Evolutionary conservation across 2,888 invertebrate species (phyloP), one percentile per base, ranked within the genome.

Genomic region (Pandemis cinnamomeana): DNA sequence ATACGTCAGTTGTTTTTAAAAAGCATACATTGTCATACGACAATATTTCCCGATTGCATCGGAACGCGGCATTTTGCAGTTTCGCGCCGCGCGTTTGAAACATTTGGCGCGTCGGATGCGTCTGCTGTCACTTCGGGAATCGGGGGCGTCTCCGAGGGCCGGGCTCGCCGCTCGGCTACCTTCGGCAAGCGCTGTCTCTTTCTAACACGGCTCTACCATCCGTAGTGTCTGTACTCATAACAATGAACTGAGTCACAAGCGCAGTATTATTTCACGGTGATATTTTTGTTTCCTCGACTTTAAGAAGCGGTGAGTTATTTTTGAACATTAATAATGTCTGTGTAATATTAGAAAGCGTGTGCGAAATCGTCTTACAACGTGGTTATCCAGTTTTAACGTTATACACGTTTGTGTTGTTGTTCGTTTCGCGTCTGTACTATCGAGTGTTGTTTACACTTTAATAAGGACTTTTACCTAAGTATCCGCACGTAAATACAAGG

Each of bases 211-310:
- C 73, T 61, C 73, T 51, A 53, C 74, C 48, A 60, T 67, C 73
- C 66, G 64, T 70, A 70, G 69, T 60, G 44, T 67, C 71, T 62
- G 73, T 73, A 73, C 60, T 55, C 36, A 55, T 48, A 79, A 84
- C 84, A 84, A 87, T 87, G 91, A 90, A 82, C 88, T 90, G 93
- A 91, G 93, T 90, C 87, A 92, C 91, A 92, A 84, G 58, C 64
- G 48, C 67, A 11, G 44, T 66, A 60, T 55, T 46, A 60, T 74
- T 76, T 71, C 77, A 74, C 79, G 79, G 80, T 80, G 81, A 79
- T 76, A 80, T 82, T 83, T 80, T 80, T 77, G 53, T 71, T 64
- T 72, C 70, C 68, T 58, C 70, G 41, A 69, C 71, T 78, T 75
- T 78, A 78, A 77, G 44, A 20, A 77, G 76, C 77, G 88, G 92